Conservation (phyloP, 64 coral and sea anemone genomes). For the Actinia tenebrosa region DNA sequence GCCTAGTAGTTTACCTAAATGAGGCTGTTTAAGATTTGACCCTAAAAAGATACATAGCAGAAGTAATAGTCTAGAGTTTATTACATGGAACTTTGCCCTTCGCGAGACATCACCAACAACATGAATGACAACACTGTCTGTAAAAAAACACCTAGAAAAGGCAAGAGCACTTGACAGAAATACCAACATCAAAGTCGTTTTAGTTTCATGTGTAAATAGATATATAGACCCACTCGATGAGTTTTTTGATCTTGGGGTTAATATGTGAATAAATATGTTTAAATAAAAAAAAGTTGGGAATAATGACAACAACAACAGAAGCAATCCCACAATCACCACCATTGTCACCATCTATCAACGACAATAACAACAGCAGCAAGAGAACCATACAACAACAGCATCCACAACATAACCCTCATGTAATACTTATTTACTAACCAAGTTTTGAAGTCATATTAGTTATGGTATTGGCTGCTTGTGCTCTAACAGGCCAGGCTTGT, state of each 20-base stretch:
- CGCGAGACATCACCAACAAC: no score
- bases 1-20: constrained; percentile 47
- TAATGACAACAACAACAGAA: not conserved
- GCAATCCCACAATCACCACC: not conserved
- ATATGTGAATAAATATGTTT: no score
- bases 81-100: no score
- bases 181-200: no score
- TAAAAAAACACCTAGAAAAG: no score
- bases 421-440: constrained; percentile 27
- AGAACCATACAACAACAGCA: not conserved
- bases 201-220: no score
- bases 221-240: no score
- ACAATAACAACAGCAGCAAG: not conserved
- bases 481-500: constrained; percentile 76
- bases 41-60: constrained; percentile 10
- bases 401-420: not conserved
- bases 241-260: no score
- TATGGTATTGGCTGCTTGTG: constrained; percentile 72
- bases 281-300: no score
- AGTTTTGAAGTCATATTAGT: constrained; percentile 67
- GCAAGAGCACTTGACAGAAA: no score
- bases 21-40: constrained; percentile 53
- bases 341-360: not conserved
- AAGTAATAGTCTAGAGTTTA: not conserved
- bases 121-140: no score